Conservation (phyloP, 2,888 invertebrate species). For the Cryptus armator region DNA sequence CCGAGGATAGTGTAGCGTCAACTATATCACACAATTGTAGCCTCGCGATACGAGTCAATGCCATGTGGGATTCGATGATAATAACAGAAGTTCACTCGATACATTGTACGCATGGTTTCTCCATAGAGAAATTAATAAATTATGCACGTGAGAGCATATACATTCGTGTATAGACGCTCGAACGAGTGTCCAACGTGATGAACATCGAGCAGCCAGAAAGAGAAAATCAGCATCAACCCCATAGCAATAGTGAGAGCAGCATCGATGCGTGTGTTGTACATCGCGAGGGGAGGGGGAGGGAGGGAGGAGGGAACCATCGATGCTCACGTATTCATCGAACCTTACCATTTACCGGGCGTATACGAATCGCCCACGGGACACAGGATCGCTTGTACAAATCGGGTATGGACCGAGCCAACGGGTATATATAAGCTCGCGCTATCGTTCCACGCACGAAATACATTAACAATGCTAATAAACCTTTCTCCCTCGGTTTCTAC, state of each 20-base stretch:
- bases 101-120: neutral
- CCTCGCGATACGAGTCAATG: neutral
- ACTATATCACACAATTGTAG: neutral
- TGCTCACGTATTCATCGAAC: constrained; percentile 65
- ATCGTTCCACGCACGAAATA: constrained; percentile 67
- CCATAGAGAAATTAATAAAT: constrained; percentile 60
- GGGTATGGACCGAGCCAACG: constrained; percentile 53
- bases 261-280: constrained; percentile 56
- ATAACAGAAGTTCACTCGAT: constrained; percentile 14
- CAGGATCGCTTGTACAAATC: constrained; percentile 64
- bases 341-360: constrained; percentile 57
- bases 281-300: constrained; percentile 28
- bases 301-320: constrained; percentile 47
- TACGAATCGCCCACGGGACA: constrained; percentile 27
- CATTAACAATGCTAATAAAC: constrained; percentile 77
- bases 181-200: constrained; percentile 48
- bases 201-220: constrained; percentile 27
- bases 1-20: neutral
- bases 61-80: neutral
- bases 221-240: constrained; percentile 1
- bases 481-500: constrained; percentile 57
- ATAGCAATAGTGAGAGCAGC: constrained; percentile 25
- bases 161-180: constrained; percentile 38
- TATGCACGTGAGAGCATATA: constrained; percentile 41
- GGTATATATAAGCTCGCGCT: constrained; percentile 35